phyloP scores from a whole-genome alignment of 2,888 invertebrate genomes.

The Pharmacophagus antenor region DNA sequence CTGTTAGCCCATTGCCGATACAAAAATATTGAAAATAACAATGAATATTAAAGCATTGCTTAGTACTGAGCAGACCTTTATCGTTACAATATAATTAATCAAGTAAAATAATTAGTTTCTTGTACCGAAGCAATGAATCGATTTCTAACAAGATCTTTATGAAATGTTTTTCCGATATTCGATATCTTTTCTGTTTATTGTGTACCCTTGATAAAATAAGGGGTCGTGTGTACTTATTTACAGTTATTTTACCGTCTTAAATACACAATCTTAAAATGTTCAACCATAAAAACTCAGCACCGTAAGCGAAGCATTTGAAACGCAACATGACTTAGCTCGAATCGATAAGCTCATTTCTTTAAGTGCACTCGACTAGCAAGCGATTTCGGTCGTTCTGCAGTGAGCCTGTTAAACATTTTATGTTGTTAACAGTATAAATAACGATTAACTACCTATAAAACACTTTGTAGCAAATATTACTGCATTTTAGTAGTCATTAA shows the following conservation, averaged over 20 bases:
- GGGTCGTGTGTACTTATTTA: not conserved
- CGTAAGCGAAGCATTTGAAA: not conserved
- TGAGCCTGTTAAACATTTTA: constrained; percentile 9
- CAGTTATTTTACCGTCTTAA: not conserved
- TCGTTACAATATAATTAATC: not conserved
- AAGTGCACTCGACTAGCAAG: constrained; percentile 9
- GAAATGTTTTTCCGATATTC: not conserved
- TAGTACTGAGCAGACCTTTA: too few relatives aligned
- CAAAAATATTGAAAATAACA: too few relatives aligned
- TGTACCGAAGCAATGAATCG: not conserved
- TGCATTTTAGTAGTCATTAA: not conserved
- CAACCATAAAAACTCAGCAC: constrained; percentile 4
- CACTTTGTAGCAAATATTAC: not conserved
- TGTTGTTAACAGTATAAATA: constrained; percentile 9
- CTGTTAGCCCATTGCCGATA: too few relatives aligned
- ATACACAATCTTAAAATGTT: not conserved
- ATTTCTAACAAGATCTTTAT: not conserved
- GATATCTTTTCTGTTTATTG: not conserved
- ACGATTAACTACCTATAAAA: not conserved
- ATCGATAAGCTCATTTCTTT: constrained; percentile 14
- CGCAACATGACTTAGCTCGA: constrained; percentile 9
- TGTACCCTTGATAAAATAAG: not conserved
- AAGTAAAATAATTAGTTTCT: not conserved
- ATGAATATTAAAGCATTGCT: too few relatives aligned
- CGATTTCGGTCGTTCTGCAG: constrained; percentile 13